Evolutionary conservation across 2,888 invertebrate genomes (phyloP).

Genomic region (Melipona bicolor): DNA sequence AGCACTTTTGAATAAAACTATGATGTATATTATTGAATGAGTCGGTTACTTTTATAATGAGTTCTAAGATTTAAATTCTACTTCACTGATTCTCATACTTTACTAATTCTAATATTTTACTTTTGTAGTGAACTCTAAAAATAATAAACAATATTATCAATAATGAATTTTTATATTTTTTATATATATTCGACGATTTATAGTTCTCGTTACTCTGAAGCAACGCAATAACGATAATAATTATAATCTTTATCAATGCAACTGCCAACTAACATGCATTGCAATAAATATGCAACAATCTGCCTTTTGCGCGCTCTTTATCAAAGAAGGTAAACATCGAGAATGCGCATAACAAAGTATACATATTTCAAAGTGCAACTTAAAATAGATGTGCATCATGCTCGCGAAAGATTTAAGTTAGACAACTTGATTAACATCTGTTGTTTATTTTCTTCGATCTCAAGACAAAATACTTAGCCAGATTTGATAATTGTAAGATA

Average conservation of each 20-base stretch:
- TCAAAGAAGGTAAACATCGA: neutral
- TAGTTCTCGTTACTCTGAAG: neutral
- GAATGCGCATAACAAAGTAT: neutral
- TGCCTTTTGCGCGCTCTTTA: neutral
- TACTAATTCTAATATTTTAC: too few relatives aligned
- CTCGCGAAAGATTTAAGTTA: conserved; percentile 2
- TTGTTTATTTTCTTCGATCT: neutral
- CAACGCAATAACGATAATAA: neutral
- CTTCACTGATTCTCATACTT: too few relatives aligned
- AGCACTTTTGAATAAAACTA: neutral
- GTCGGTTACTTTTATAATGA: neutral
- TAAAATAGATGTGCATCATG: conserved; percentile 8
- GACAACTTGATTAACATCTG: neutral
- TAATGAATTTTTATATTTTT: neutral
- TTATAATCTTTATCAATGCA: neutral
- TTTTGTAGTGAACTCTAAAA: neutral
- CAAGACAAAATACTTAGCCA: conserved; percentile 8
- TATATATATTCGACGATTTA: neutral
- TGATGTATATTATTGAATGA: neutral
- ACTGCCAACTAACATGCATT: neutral
- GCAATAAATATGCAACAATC: neutral
- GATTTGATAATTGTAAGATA: conserved; percentile 16
- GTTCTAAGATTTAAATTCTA: neutral
- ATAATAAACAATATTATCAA: neutral
- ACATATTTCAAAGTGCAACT: neutral